Percentiles rank a stretch among this genome's conserved stretches.
Evolutionary conservation across 2,888 invertebrate genomes (phyloP).

Genomic region (Tiliacea aurago): DNA sequence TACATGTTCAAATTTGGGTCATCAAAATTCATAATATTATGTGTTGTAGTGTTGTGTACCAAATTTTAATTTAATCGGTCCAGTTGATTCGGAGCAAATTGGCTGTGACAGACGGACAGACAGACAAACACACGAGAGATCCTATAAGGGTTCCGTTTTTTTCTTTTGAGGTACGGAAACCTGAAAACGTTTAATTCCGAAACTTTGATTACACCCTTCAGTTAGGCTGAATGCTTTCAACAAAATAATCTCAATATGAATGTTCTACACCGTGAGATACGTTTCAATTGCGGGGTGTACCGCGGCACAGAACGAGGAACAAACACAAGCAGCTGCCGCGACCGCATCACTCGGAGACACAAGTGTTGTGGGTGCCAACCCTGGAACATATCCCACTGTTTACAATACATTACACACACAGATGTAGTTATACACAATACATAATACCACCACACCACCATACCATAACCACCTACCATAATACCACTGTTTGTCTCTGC

Average conservation of each 20-base stretch:
- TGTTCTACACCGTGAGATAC: background rate
- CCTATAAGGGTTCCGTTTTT: too few relatives aligned
- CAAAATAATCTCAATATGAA: background rate
- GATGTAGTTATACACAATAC: background rate
- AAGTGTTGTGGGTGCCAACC: background rate
- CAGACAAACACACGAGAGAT: too few relatives aligned
- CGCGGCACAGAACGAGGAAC: slow-evolving; percentile 8
- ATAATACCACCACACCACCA: too few relatives aligned
- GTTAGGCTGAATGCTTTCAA: background rate
- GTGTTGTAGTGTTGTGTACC: too few relatives aligned
- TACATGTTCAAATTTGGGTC: too few relatives aligned
- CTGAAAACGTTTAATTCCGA: background rate
- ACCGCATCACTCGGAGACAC: slow-evolving; percentile 34
- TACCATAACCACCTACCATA: too few relatives aligned
- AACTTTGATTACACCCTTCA: background rate
- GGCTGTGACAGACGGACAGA: too few relatives aligned
- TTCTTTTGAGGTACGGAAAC: too few relatives aligned
- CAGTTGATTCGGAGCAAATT: too few relatives aligned
- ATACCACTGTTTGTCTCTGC: too few relatives aligned
- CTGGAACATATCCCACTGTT: slow-evolving; percentile 11
- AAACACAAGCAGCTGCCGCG: slow-evolving; percentile 40
- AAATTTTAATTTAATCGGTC: too few relatives aligned
- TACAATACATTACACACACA: background rate
- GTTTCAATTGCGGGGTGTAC: background rate
- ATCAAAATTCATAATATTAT: too few relatives aligned